A percentile compares a stretch with the other conserved stretches of the same genome.
Conservation (phyloP, 2,888 invertebrate genomes). For the Idaea dimidiata region DNA sequence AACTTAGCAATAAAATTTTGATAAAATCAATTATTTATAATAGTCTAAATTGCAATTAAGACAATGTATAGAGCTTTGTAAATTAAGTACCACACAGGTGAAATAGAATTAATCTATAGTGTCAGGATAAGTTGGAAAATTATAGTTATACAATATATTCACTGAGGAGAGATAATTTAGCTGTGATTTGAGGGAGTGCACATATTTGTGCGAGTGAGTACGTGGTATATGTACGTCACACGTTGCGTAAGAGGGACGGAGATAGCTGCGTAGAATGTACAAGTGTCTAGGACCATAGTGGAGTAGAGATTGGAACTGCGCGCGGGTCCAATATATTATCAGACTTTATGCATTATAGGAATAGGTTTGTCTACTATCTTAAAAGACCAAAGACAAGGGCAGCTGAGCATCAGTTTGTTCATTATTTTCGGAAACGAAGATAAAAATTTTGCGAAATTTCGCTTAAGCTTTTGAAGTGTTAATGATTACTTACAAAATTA, state of each 20-base stretch:
- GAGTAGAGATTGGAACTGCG: neutral
- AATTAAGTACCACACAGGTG: conserved; percentile 76
- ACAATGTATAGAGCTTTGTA: conserved; percentile 80
- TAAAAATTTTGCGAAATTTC: too few species aligned
- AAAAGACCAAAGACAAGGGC: too few species aligned
- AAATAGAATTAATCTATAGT: conserved; percentile 68
- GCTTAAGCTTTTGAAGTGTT: too few species aligned
- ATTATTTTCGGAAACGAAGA: too few species aligned
- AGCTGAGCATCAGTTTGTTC: too few species aligned
- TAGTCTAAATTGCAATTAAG: conserved; percentile 74
- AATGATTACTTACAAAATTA: too few species aligned
- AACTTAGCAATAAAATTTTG: conserved; percentile 74
- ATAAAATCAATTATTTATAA: conserved; percentile 80
- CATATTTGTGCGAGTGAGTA: conserved; percentile 72
- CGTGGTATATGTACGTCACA: conserved; percentile 37
- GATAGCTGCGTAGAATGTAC: neutral
- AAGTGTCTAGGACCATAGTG: neutral
- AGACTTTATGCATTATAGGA: neutral
- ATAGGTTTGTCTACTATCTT: too few species aligned
- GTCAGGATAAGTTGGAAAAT: conserved; percentile 51
- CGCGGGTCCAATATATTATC: neutral
- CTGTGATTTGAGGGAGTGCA: conserved; percentile 73
- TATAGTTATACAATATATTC: conserved; percentile 45
- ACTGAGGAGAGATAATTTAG: conserved; percentile 74
- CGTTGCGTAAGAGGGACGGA: neutral